Evolutionary conservation across 1,140 invertebrate genomes (phyloP), one percentile per base, ranked within the genome.

Genomic region (Zaprionus nigranus): DNA sequence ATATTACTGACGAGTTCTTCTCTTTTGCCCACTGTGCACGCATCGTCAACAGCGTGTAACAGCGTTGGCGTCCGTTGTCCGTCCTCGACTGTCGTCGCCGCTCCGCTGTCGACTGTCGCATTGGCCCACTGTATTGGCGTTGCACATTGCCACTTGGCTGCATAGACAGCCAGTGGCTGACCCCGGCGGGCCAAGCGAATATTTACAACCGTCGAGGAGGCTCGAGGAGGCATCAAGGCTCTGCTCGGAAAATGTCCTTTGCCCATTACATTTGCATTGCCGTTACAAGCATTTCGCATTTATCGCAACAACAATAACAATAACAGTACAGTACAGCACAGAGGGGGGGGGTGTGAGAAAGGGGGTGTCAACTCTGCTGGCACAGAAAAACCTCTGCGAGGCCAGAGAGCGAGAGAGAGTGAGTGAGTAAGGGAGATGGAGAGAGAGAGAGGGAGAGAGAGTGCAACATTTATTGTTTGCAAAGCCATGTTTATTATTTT

Each of bases 401-500:
- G 20, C 46, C 11, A 51, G 46, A 22, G 11, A 34, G 46, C 20
- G 51, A 11, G 24, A 28, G 46, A 22, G n/a, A n/a, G n/a, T n/a
- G 54, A 17, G 26, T 5, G 38, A 15, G 38, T 12, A 49, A 11
- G 46, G 6, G 13, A 20, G n/a, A 49, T 49, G 46, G 46, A 9
- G 28, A 28, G 28, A 28, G 0, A 38, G n/a, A n/a, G n/a, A n/a
- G n/a, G n/a, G 46, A 9, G 3, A 36, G 54, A 9, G 26, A 26
- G 56, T 34, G 70, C 82, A 85, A 77, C 85, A 88, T 90, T 88
- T 88, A 88, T 88, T 90, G 85, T 90, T 90, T 90, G 85, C 86
- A 90, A 90, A 90, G 85, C 85, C 85, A 90, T 90, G 85, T 90
- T 90, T 90, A 90, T 90, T 90, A 90, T 90, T 90, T 90, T 90